phyloP scores from a whole-genome alignment of 2,797 vertebrate species.

The Geotria australis region DNA sequence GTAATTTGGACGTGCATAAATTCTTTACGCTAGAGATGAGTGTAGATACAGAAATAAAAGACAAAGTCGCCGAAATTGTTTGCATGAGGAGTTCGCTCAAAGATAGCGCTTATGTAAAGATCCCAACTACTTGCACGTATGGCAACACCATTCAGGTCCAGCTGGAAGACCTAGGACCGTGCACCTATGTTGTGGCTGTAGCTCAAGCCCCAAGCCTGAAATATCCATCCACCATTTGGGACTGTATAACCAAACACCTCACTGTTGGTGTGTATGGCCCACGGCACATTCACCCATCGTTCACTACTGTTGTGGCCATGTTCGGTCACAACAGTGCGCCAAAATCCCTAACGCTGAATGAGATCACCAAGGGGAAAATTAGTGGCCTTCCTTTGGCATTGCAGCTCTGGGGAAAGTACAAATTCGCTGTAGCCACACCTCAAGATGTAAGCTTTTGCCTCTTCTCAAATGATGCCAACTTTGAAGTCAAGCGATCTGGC shows the following conservation, averaged over 20 bases:
- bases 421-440: constrained; percentile 35
- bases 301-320: constrained; percentile 63
- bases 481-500: constrained; percentile 34
- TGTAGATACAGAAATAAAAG: constrained; percentile 32
- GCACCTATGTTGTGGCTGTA: constrained; percentile 53
- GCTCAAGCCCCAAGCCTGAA: constrained; percentile 28
- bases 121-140: constrained; percentile 30
- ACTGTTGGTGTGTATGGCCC: constrained; percentile 70
- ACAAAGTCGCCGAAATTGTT: constrained; percentile 21
- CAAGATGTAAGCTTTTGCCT: constrained; percentile 62
- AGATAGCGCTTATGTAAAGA: constrained; percentile 41
- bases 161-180: constrained; percentile 53
- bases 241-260: constrained; percentile 49
- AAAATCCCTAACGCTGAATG: constrained; percentile 47
- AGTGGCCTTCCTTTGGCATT: constrained; percentile 34
- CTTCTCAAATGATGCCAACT: constrained; percentile 78
- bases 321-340: constrained; percentile 76
- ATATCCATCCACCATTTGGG: constrained; percentile 48
- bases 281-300: constrained; percentile 80
- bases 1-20: constrained; percentile 59
- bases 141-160: constrained; percentile 62
- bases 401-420: constrained; percentile 86
- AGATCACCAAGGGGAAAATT: constrained; percentile 30
- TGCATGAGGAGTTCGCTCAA: constrained; percentile 55
- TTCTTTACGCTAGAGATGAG: constrained; percentile 55